These are phyloP conservation scores for Catharus minimus DNA, from an alignment of 2,113 vertebrate species.

Conservation along the genomic window DNA sequence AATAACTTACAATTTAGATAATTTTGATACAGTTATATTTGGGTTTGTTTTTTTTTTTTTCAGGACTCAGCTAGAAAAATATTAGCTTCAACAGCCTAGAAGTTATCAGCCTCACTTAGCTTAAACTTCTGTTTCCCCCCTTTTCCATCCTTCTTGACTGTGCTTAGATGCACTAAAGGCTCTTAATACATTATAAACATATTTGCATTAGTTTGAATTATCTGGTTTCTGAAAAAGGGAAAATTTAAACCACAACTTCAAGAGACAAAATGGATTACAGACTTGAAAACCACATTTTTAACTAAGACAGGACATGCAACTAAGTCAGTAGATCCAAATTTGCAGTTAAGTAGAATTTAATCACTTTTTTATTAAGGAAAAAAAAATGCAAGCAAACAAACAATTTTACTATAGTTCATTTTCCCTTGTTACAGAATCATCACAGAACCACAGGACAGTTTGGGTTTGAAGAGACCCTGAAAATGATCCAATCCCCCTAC, in stretches of 20 bases:
- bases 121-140: neutral
- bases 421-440: neutral
- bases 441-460: neutral
- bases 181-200: neutral
- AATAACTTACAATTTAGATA: neutral
- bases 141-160: neutral
- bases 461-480: neutral
- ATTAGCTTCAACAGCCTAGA: neutral
- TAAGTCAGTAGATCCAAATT: neutral
- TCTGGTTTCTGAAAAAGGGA: neutral
- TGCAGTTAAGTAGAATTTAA: neutral
- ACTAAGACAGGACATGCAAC: neutral
- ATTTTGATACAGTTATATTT: neutral
- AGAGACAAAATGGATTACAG: neutral
- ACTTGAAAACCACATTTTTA: neutral
- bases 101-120: neutral
- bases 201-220: neutral
- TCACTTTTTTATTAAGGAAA: neutral
- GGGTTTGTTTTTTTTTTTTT: neutral
- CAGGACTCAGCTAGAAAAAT: neutral
- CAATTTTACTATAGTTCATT: neutral
- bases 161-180: neutral
- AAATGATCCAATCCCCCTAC: neutral
- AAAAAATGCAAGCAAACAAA: neutral
- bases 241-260: neutral